Evolutionary conservation across 2,797 vertebrate genomes (phyloP).

Genomic region (Pseudochromis fuscus): DNA sequence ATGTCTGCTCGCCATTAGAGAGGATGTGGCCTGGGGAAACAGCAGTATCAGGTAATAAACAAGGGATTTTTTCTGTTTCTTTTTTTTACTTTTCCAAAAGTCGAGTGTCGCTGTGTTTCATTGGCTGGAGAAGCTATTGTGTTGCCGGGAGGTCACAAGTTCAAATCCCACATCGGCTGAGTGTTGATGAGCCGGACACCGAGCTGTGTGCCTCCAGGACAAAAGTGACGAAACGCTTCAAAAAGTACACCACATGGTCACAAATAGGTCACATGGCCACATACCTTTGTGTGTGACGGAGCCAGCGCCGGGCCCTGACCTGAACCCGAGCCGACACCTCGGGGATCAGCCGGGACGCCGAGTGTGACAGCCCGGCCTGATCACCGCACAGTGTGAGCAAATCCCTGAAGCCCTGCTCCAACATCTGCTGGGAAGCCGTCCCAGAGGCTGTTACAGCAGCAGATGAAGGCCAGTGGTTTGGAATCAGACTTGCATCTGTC

Average conservation of each 20-base stretch:
- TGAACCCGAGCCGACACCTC: constrained; percentile 23
- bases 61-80: constrained; percentile 15
- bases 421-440: constrained; percentile 40
- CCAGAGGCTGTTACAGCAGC: constrained; percentile 17
- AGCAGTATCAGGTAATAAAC: constrained; percentile 51
- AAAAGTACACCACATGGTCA: background rate
- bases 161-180: constrained; percentile 27
- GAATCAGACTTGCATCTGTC: background rate
- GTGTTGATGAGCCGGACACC: constrained; percentile 4
- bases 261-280: background rate
- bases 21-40: constrained; percentile 25
- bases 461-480: constrained; percentile 16
- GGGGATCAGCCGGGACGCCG: constrained; percentile 25
- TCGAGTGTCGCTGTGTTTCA: background rate
- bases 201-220: constrained; percentile 1
- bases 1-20: constrained; percentile 37
- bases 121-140: constrained; percentile 28
- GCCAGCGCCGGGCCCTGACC: constrained; percentile 3
- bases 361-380: constrained; percentile 10
- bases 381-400: constrained; percentile 24
- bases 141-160: constrained; percentile 21
- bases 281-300: constrained; percentile 8
- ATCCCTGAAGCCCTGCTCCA: constrained; percentile 15
- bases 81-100: constrained; percentile 16
- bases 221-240: background rate